Evolutionary conservation across 2,888 invertebrate species (phyloP).

Genomic region (Molorchus minor): DNA sequence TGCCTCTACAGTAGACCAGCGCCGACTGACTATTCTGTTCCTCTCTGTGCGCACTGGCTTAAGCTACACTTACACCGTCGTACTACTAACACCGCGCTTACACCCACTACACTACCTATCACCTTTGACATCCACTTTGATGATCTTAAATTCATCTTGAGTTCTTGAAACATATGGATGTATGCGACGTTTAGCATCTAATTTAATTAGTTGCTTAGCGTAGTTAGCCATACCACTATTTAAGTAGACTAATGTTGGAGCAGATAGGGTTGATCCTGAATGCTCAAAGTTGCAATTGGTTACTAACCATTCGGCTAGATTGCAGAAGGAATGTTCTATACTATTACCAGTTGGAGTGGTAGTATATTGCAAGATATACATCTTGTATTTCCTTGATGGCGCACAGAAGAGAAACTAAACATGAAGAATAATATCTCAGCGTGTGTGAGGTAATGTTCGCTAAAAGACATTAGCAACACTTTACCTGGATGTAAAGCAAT

Average conservation of each 20-base stretch:
- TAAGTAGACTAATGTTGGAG: neutral
- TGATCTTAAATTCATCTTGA: neutral
- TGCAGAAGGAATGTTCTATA: neutral
- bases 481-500: too few relatives aligned
- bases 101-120: too few relatives aligned
- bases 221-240: neutral
- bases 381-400: neutral
- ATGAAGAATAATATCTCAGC: too few relatives aligned
- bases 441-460: too few relatives aligned
- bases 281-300: neutral
- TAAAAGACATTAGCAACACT: too few relatives aligned
- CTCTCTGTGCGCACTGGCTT: too few relatives aligned
- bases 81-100: too few relatives aligned
- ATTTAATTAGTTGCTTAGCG: neutral
- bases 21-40: too few relatives aligned
- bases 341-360: neutral
- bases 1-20: too few relatives aligned
- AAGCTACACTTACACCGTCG: too few relatives aligned
- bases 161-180: neutral
- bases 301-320: neutral
- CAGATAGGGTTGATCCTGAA: neutral
- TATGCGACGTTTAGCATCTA: neutral
- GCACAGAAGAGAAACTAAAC: too few relatives aligned
- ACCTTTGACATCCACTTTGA: too few relatives aligned
- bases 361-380: neutral